Percentiles rank a stretch among this genome's conserved stretches.
Evolutionary conservation across 2,113 vertebrate species (phyloP).

Genomic region (Balaenoptera acutorostrata): DNA sequence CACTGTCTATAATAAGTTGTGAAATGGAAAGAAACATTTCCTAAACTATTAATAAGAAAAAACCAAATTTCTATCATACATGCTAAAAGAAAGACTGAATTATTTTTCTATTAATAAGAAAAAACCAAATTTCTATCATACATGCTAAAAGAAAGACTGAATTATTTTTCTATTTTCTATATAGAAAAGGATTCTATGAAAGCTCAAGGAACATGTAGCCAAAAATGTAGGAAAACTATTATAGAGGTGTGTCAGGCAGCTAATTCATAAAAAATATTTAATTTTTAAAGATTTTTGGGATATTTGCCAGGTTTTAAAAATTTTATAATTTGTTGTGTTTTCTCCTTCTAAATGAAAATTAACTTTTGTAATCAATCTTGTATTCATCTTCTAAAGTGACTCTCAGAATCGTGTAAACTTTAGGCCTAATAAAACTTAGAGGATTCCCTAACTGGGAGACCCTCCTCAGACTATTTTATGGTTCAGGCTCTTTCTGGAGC

Average conservation of each 20-base stretch:
- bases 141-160: neutral
- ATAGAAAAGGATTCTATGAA: neutral
- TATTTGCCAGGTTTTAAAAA: neutral
- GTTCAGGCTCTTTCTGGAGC: neutral
- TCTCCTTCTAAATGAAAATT: conserved; percentile 1
- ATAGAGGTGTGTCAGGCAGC: neutral
- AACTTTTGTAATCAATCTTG: neutral
- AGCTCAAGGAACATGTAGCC: neutral
- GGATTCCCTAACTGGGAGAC: neutral
- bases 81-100: neutral
- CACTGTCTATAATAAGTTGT: neutral
- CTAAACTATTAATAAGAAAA: neutral
- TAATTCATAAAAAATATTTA: neutral
- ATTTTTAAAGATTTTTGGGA: neutral
- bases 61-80: neutral
- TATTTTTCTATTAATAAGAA: neutral
- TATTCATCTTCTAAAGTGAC: neutral
- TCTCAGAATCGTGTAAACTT: neutral
- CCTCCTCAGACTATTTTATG: neutral
- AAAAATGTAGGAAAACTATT: neutral
- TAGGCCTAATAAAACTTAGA: neutral
- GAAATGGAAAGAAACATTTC: conserved; percentile 13
- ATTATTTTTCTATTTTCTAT: neutral
- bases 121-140: neutral
- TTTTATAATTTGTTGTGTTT: neutral